Percentiles rank a stretch among this genome's conserved stretches.
phyloP scores from a whole-genome alignment of 2,113 vertebrate genomes.

The Aythya baeri region DNA sequence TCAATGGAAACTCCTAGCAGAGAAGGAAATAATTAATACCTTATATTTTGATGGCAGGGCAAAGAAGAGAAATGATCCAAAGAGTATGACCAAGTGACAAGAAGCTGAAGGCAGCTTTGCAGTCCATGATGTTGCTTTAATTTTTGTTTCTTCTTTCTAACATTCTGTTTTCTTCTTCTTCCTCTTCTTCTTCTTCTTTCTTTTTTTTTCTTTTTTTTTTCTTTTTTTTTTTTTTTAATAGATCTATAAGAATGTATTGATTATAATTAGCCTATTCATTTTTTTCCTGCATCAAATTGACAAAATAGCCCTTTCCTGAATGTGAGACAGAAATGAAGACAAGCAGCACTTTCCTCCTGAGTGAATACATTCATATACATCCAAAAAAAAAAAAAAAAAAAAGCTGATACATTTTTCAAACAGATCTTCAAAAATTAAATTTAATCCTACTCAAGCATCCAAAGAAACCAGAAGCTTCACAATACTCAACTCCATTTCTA shows the following conservation, averaged over 20 bases:
- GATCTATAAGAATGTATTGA: background rate
- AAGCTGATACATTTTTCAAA: background rate
- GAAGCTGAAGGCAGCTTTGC: background rate
- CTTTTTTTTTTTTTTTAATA: background rate
- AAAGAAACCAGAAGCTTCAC: background rate
- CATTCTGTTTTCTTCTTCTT: fast-evolving
- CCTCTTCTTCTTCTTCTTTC: background rate
- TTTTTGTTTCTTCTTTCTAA: background rate
- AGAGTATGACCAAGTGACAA: background rate
- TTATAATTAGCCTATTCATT: background rate
- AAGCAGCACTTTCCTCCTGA: background rate
- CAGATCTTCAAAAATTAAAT: background rate
- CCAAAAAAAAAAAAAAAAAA: background rate
- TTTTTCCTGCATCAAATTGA: background rate
- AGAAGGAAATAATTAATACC: background rate
- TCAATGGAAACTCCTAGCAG: background rate
- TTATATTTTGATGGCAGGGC: background rate
- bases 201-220: no score
- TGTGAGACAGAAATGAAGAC: background rate
- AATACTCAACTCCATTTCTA: background rate
- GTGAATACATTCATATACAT: background rate
- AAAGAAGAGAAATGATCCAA: background rate
- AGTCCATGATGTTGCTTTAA: background rate
- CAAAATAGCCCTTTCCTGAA: background rate
- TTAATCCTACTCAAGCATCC: fast-evolving